phyloP scores from a whole-genome alignment of 2,113 vertebrate genomes.

The Miniopterus natalensis region DNA sequence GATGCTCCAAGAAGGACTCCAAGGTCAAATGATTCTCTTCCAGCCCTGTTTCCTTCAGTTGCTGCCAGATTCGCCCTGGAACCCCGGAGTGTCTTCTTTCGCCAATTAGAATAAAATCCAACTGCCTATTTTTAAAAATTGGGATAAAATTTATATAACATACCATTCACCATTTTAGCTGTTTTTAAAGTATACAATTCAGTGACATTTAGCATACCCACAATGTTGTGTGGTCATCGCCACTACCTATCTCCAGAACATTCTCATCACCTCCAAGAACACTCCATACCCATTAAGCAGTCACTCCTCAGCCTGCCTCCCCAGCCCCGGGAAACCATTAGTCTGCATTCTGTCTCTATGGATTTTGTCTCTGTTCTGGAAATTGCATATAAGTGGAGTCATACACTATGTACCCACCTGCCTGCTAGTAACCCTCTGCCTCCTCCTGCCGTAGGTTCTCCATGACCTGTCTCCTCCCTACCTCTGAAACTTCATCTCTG shows the following conservation, averaged over 20 bases:
- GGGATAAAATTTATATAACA: not conserved
- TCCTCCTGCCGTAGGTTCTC: not conserved
- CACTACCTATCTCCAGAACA: not conserved
- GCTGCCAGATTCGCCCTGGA: not conserved
- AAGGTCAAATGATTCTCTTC: not conserved
- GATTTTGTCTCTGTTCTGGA: not conserved
- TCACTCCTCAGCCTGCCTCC: not conserved
- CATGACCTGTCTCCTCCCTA: not conserved
- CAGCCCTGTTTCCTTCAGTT: not conserved
- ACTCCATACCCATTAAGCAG: not conserved
- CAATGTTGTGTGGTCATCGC: not conserved
- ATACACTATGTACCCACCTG: not conserved
- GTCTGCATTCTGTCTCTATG: not conserved
- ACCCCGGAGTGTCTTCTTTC: not conserved
- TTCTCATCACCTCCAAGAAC: not conserved
- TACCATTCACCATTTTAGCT: not conserved
- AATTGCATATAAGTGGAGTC: not conserved
- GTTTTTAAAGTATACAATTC: conserved; percentile 10
- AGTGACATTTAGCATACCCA: not conserved
- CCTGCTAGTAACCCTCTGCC: not conserved
- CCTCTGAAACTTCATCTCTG: not conserved
- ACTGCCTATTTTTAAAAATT: not conserved
- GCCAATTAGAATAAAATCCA: conserved; percentile 9
- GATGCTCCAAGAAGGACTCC: not conserved
- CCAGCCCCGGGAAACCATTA: not conserved